phyloP scores from a whole-genome alignment of 2,113 vertebrate genomes.

The Pelecanus crispus region DNA sequence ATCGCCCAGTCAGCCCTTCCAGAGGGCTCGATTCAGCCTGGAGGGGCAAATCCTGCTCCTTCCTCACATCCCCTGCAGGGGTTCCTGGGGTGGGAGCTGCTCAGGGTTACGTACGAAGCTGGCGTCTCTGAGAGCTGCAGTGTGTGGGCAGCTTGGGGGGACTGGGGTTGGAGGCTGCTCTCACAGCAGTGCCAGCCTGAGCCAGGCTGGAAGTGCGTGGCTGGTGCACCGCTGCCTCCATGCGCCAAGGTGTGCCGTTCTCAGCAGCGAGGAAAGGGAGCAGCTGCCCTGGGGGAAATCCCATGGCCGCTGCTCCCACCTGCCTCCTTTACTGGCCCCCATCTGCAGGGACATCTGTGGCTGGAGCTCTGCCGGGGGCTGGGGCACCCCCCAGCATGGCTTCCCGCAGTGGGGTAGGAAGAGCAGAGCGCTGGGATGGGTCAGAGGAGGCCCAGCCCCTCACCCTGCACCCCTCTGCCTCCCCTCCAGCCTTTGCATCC shows the following conservation, averaged over 20 bases:
- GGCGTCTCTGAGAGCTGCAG: not conserved
- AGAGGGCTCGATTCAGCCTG: not conserved
- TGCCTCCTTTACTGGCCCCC: not conserved
- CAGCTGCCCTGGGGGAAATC: not conserved
- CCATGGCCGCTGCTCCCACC: accelerated
- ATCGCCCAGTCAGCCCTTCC: not conserved
- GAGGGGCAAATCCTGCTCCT: not conserved
- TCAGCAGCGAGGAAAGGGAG: not conserved
- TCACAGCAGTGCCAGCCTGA: not conserved
- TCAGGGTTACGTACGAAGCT: not conserved
- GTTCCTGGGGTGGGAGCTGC: not conserved
- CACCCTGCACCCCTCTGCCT: not conserved
- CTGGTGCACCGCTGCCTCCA: not conserved
- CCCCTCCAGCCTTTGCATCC: not conserved
- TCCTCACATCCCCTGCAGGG: not conserved
- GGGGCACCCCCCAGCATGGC: not conserved
- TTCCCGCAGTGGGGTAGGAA: not conserved
- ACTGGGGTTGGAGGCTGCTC: not conserved
- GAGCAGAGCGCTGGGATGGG: not conserved
- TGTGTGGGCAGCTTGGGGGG: not conserved
- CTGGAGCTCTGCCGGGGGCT: not conserved
- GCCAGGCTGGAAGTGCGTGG: accelerated
- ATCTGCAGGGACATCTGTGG: not conserved
- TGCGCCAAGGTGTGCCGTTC: accelerated
- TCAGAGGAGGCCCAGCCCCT: not conserved